A percentile compares a stretch with the other conserved stretches of the same genome.
Evolutionary conservation across 2,888 invertebrate genomes (phyloP).

Genomic region (Galerucella calmariensis): DNA sequence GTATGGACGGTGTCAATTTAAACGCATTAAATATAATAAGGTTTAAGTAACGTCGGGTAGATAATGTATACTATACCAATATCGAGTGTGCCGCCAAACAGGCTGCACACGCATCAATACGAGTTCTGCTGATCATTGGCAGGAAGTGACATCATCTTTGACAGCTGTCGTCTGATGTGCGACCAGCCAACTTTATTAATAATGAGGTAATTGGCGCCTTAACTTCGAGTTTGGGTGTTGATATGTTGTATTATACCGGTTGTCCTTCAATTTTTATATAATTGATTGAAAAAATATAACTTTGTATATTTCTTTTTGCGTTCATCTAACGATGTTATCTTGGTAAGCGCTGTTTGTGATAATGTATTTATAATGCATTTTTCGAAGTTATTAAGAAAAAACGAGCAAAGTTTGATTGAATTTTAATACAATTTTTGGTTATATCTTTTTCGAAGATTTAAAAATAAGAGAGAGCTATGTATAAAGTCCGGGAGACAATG

Average conservation of each 20-base stretch:
- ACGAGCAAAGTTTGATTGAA: conserved; percentile 8
- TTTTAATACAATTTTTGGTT: conserved; percentile 10
- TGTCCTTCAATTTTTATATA: background rate
- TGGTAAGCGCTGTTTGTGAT: background rate
- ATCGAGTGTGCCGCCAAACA: conserved; percentile 45
- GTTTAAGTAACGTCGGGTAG: conserved; percentile 46
- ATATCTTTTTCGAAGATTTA: conserved; percentile 6
- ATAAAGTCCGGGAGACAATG: background rate
- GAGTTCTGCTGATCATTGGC: conserved; percentile 58
- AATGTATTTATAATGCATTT: conserved; percentile 10
- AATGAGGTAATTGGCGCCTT: conserved; percentile 37
- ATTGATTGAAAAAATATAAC: background rate
- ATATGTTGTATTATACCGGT: background rate
- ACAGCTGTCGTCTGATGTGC: conserved; percentile 57
- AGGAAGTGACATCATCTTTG: conserved; percentile 62
- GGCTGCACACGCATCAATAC: conserved; percentile 48
- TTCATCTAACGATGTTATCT: background rate
- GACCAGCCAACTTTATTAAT: conserved; percentile 35
- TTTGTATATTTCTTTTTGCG: background rate
- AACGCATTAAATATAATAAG: conserved; percentile 44
- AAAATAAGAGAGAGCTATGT: background rate
- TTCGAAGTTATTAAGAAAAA: background rate
- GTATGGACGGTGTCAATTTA: conserved; percentile 42
- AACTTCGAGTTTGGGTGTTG: conserved; percentile 13
- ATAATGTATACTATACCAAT: conserved; percentile 51